Base-by-base conservation (phyloP, 2,888 invertebrate species). In the Erebia aethiops region DNA sequence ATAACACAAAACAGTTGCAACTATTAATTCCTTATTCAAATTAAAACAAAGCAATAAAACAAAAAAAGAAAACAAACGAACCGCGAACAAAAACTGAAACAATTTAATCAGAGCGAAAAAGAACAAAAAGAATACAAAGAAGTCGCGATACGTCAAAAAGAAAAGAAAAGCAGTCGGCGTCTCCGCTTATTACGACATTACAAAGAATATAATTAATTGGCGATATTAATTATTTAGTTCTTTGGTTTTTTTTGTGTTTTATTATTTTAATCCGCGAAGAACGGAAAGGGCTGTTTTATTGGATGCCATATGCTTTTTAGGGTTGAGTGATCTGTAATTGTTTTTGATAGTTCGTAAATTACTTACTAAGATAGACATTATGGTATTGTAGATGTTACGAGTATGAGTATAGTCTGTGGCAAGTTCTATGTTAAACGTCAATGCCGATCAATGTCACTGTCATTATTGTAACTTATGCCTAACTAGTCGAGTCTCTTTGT, bases 191-290 rank as follows among this genome's bases (percentile, higher is more conserved):
- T 78, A 80, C 76, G 69, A 80, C 76, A 69, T 76, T 80, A 89
- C 87, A 89, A 90, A 86, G 87, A 86, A 84, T 78, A 81, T 80
- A 85, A 88, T 88, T 92, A 90, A 92, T 92, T 89, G 87, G 83
- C 80, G 84, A 87, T 88, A 90, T 91, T 92, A 91, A 92, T 92
- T 91, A 87, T 88, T 82, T 82, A 80, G 79, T 85, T 85, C 87
- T 88, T 91, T 89, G 86, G 89, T 87, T 84, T 83, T 82, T 67
- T 16, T 16, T 51, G 9, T 35, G 64, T 64, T 52, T 35, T 52
- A 60, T 67, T 67, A 49, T 60, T 67, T 61, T 67, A 51, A 60
- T 67, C 35, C 51, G 49, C 10, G 43, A 58, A 18, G 18, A 21
- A 57, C 57, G 52, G 64, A 46, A 62, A 46, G 62, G 62, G 62